Percentiles rank a stretch among this genome's conserved stretches.
These are phyloP conservation scores for Onychomys leucogaster DNA, from an alignment of 2,797 vertebrate genomes.

Conservation along the genomic window DNA sequence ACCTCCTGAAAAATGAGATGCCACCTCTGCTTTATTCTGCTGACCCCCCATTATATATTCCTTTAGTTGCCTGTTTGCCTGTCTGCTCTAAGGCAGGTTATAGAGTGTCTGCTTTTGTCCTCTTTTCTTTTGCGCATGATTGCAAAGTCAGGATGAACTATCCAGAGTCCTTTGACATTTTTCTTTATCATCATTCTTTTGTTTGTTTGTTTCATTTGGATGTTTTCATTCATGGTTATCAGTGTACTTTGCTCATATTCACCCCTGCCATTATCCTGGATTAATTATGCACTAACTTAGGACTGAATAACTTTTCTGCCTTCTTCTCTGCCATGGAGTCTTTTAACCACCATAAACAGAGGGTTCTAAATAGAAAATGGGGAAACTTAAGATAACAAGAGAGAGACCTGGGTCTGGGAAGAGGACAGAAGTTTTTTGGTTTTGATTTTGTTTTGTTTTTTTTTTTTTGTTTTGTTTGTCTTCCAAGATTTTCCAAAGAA, in stretches of 20 bases:
- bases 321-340: background rate
- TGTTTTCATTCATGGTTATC: background rate
- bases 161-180: background rate
- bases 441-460: background rate
- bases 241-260: background rate
- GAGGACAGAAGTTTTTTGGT: background rate
- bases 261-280: background rate
- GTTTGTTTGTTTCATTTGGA: background rate
- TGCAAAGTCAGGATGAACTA: background rate
- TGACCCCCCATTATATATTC: background rate
- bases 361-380: background rate
- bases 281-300: background rate
- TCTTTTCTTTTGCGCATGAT: background rate
- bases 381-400: background rate
- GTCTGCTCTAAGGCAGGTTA: background rate
- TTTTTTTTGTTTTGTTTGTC: background rate
- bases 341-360: background rate
- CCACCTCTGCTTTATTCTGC: constrained; percentile 7
- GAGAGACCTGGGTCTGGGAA: background rate
- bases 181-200: background rate
- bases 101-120: background rate
- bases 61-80: background rate
- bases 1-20: constrained; percentile 33
- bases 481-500: background rate
- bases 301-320: background rate